Base-by-base conservation (phyloP, 2,888 invertebrate genomes). In the Epistrophe eligans region DNA sequence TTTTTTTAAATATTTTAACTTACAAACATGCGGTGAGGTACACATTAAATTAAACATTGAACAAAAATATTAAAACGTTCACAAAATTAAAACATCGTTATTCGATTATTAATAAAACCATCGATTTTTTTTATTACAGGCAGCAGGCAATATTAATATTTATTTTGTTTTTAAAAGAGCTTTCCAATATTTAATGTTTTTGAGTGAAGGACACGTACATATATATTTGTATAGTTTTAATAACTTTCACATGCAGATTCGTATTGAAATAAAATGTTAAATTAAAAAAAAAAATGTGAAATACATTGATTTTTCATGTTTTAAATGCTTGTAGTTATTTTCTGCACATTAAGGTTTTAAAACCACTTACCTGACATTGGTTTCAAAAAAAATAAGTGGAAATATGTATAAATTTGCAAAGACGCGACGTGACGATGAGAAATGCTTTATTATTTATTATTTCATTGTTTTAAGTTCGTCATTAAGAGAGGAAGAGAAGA, bases 11-110 rank as follows among this genome's bases (percentile, higher is more conserved):
- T 32, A 6, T 28, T 35, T 58, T 28, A 11, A 45, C 38, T 72
- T 60, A 84, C 50, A 77, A 60, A 70, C 85, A 85, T 85, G 84
- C 84, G 81, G 19, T 55, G 52, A 35, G 35, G 43, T 52, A 55
- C 64, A 73, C 32, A 71, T 43, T 32, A 64, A 48, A 43, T 45
- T 17, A 55, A 48, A 66, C 45, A 52, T 28, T 1, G 17, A 50
- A 66, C 38, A 58, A 24, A 17, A 2, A 13, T 38, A 35, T 1
- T 1, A 19, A 13, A 40, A 40, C 17, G n/a, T 13, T 13, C 5
- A 60, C 1, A 19, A 43, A 9, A 32, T 55, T 43, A 62, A 62
- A 62, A 60, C 60, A 60, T 19, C 9, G 38, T n/a, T n/a, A n/a
- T n/a, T n/a, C n/a, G 35, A 3, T 43, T 2, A 8, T n/a, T n/a